Evolutionary conservation across 2,888 invertebrate species (phyloP), one percentile per base, ranked within the genome.

Genomic region (Cosmorhoe ocellata): DNA sequence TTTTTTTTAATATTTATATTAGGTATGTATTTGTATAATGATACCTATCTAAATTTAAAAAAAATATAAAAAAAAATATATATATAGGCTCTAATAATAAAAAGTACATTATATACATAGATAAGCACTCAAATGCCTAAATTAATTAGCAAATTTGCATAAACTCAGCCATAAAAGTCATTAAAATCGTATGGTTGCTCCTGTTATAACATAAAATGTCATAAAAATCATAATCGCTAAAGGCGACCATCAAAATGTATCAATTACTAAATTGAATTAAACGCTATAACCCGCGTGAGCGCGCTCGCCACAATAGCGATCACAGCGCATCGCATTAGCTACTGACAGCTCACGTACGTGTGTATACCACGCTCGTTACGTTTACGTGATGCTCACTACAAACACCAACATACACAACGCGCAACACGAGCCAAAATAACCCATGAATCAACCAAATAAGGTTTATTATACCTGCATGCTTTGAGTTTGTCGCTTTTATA

Each of bases 221-320:
- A 55, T 51, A 40, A 51, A 49, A 51, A 51, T 39, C 22, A 40
- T 42, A 38, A 43, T 57, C 61, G 42, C 33, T 68, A 75, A 79
- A 80, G 74, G 75, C 75, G 74, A 76, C 78, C 79, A 76, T 79
- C 81, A 81, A 84, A 56, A 84, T 80, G 81, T 87, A 87, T 88
- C 87, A 89, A 88, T 88, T 87, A 88, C 87, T 83, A 86, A 88
- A 89, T 89, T 88, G 85, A 89, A 89, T 89, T 88, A 88, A 89
- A 81, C 85, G 85, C 79, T 81, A 81, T 83, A 85, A 85, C 78
- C 82, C 84, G 84, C 79, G 81, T 79, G 81, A 72, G 73, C 74
- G 76, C 80, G 79, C 79, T 69, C 72, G 75, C 81, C 84, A 84
- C 88, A 87, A 84, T 82, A 84, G 83, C 84, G 88, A 85, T 85